phyloP scores from a whole-genome alignment of 2,797 vertebrate species.

The Pangasius mekongensis region DNA sequence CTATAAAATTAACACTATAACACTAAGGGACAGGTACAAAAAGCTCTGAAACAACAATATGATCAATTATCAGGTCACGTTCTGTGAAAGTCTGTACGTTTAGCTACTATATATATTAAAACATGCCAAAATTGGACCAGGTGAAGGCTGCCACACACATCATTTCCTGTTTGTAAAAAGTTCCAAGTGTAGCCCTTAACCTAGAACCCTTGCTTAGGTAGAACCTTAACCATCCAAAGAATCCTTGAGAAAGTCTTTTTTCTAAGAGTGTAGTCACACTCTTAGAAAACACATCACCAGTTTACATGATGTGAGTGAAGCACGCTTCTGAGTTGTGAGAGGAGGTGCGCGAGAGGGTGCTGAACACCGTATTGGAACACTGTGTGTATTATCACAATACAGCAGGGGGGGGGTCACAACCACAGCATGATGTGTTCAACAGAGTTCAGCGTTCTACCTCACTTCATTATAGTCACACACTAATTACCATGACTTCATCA shows the following conservation, averaged over 20 bases:
- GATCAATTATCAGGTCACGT: neutral
- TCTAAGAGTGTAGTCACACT: neutral
- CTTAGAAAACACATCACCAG: neutral
- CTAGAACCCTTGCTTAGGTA: neutral
- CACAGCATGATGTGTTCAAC: neutral
- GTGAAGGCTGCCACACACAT: neutral
- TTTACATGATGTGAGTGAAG: neutral
- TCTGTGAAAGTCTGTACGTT: neutral
- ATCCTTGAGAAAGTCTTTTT: neutral
- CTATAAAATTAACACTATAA: neutral
- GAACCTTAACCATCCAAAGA: neutral
- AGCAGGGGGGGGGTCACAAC: neutral
- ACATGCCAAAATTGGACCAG: neutral
- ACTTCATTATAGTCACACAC: constrained; percentile 12
- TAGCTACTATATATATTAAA: neutral
- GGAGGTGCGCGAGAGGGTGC: neutral
- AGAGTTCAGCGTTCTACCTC: constrained; percentile 1
- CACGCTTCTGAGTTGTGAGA: neutral
- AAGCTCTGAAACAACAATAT: neutral
- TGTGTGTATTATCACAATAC: neutral
- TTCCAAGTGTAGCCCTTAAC: neutral
- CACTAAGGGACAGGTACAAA: neutral
- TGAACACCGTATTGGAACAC: neutral
- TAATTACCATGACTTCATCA: constrained; percentile 16
- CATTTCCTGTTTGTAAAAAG: neutral